phyloP scores from a whole-genome alignment of 2,797 vertebrate species.

The Nyctibius grandis region DNA sequence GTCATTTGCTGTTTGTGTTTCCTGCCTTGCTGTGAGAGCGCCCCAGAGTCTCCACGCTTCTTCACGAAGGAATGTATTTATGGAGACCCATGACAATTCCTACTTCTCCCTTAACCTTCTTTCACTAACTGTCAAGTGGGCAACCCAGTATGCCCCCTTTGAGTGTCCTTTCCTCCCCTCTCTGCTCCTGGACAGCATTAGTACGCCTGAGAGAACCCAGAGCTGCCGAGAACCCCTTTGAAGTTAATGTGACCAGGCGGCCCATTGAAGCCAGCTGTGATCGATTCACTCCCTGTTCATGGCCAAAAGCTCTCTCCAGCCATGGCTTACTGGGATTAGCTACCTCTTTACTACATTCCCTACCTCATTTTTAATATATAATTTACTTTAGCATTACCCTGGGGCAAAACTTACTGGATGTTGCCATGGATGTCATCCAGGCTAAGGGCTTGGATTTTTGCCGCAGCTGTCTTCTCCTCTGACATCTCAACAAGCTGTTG shows the following conservation, averaged over 20 bases:
- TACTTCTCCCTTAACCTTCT: constrained; percentile 2
- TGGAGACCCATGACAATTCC: background rate
- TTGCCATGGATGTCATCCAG: background rate
- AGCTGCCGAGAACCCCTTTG: constrained; percentile 3
- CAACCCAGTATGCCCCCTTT: background rate
- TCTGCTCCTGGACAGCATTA: background rate
- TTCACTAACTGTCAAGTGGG: background rate
- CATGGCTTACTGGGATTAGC: background rate
- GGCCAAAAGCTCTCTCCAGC: background rate
- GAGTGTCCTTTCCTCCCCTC: background rate
- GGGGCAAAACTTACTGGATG: background rate
- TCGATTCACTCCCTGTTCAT: background rate
- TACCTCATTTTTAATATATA: background rate
- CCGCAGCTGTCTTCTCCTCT: background rate
- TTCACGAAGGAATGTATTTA: background rate
- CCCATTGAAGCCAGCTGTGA: background rate
- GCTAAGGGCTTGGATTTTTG: background rate
- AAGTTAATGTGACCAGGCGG: background rate
- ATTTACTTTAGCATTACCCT: background rate
- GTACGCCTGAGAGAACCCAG: background rate
- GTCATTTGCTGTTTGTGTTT: background rate
- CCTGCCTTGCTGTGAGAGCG: background rate
- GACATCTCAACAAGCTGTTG: background rate
- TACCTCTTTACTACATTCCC: background rate
- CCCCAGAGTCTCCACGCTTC: background rate